Percentiles rank a stretch among this genome's conserved stretches.
Evolutionary conservation across 2,113 vertebrate genomes (phyloP).

Genomic region (Clarias batrachus): DNA sequence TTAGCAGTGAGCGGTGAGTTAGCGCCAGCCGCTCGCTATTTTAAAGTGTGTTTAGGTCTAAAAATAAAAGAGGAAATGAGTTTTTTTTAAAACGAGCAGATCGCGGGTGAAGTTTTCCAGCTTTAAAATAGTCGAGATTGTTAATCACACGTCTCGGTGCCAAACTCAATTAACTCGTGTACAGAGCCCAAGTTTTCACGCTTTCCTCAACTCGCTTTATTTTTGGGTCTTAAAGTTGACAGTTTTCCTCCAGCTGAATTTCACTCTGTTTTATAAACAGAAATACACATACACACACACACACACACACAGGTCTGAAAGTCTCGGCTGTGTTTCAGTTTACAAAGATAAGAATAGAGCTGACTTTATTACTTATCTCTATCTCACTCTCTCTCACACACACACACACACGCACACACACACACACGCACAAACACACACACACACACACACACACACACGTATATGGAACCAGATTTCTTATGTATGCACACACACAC

Average conservation of each 20-base stretch:
- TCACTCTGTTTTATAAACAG: constrained; percentile 11
- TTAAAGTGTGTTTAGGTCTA: not conserved
- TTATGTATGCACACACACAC: not conserved
- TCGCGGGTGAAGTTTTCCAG: not conserved
- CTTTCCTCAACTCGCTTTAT: not conserved
- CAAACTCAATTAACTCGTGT: constrained; percentile 1
- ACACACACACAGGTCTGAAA: not conserved
- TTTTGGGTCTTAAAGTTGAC: not conserved
- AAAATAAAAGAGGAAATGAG: constrained; percentile 2
- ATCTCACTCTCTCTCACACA: not conserved
- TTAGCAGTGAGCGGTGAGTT: not conserved
- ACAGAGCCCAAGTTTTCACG: not conserved
- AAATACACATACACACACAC: not conserved
- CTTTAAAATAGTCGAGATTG: not conserved
- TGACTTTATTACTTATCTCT: not conserved
- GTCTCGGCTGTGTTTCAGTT: not conserved
- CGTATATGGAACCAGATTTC: no score
- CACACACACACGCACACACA: not conserved
- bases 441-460: not conserved
- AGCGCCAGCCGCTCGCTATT: not conserved
- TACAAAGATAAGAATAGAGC: not conserved
- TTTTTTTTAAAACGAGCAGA: not conserved
- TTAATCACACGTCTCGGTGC: constrained; percentile 9
- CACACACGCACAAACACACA: not conserved
- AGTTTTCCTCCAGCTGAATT: not conserved